Base-by-base conservation (phyloP, 2,113 vertebrate species). In the Corythaixoides concolor region DNA sequence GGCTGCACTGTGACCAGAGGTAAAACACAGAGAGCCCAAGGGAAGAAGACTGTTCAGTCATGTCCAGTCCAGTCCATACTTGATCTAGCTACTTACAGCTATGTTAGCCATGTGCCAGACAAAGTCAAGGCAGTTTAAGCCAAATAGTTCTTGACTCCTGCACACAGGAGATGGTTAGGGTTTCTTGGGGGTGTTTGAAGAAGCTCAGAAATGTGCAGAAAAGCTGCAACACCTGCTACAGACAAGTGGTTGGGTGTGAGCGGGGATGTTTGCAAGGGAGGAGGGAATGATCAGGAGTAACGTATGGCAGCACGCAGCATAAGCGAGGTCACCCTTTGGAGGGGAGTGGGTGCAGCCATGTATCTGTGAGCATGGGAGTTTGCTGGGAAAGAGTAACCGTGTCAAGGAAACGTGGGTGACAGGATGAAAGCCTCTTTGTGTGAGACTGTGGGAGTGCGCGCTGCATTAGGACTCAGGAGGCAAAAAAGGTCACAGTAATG, bases 291-390 rank as follows among this genome's bases (percentile, higher is more conserved):
- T 53, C 7, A 18, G 47, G 24, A 49, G 8, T 23, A 20, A 18
- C 2, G 19, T 20, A 19, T 27, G 28, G 53, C 45, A 89, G 50
- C 32, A 15, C 3, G 28, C 21, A 45, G 27, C 3, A 0, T 11
- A 30, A 1, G 2, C 15, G 15, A 13, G 26, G 49, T 11, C 19
- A 37, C 24, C 53, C 62, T 89, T 75, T 0, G 0, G 33, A 74
- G 24, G 5, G 10, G 1, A 32, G 21, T 28, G 27, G n/a, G 28
- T 75, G 37, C 37, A 85, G 66, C 15, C 3, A 0, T 9, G 5
- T 23, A 72, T 30, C 53, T 92, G 52, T 49, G 23, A 85, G 64
- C 21, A 39, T 15, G 58, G 49, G 43, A 75, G 16, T 41, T 82
- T 78, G 53, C 66, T 93, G 56, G 30, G 50, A 77, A 85, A 74